Evolutionary conservation across 2,797 vertebrate species (phyloP).

Genomic region (Acipenser transmontanus): DNA sequence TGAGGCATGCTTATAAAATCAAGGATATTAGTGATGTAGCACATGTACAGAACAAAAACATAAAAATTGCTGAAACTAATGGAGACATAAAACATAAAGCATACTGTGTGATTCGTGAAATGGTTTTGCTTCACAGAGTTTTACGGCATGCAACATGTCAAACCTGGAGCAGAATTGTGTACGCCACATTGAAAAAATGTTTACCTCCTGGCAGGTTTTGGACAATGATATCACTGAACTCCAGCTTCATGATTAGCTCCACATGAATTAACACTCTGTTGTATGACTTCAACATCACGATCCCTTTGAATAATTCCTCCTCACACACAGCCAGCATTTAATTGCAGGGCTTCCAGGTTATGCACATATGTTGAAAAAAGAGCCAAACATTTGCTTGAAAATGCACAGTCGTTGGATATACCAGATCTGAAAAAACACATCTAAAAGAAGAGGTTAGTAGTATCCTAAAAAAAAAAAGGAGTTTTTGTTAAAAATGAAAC

Average conservation of each 20-base stretch:
- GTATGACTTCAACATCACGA: background rate
- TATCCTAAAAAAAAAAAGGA: too few species aligned
- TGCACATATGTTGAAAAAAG: too few species aligned
- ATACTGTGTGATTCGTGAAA: background rate
- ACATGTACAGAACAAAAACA: background rate
- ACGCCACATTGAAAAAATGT: background rate
- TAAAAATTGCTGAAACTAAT: background rate
- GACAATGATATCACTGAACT: constrained; percentile 6
- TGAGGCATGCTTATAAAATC: constrained; percentile 19
- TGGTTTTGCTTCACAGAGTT: background rate
- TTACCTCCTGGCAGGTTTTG: constrained; percentile 7
- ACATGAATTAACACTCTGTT: constrained; percentile 4
- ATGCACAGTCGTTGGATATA: background rate
- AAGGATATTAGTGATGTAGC: constrained; percentile 11
- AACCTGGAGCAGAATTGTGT: background rate
- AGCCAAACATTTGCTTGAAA: too few species aligned
- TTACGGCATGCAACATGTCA: background rate
- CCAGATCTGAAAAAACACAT: background rate
- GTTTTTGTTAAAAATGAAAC: too few species aligned
- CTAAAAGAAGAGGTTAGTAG: background rate
- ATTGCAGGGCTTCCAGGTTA: background rate
- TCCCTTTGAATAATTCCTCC: constrained; percentile 7
- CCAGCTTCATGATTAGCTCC: background rate
- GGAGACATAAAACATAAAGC: constrained; percentile 5
- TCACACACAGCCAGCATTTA: constrained; percentile 1